phyloP scores from a whole-genome alignment of 2,113 vertebrate species.

The Lanius ludovicianus region DNA sequence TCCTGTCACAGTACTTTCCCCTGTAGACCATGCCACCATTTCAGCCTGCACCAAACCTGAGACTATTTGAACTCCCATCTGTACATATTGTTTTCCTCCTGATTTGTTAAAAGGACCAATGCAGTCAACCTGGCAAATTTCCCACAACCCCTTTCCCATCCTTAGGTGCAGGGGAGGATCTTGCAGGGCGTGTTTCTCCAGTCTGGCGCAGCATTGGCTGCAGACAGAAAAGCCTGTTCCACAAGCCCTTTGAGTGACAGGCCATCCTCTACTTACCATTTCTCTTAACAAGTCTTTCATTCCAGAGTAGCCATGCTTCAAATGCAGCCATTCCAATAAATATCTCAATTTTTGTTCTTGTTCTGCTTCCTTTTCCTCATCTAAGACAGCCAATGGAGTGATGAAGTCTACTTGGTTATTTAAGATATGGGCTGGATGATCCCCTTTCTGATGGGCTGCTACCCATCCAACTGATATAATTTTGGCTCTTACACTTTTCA shows the following conservation, averaged over 20 bases:
- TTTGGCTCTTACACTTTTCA: not conserved
- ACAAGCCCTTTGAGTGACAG: not conserved
- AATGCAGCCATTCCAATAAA: not conserved
- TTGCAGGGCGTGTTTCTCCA: not conserved
- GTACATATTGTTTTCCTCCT: not conserved
- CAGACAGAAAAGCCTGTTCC: not conserved
- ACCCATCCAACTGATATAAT: not conserved
- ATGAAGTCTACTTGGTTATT: not conserved
- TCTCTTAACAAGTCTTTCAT: not conserved
- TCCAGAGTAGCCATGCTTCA: not conserved
- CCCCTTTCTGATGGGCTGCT: not conserved
- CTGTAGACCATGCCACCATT: not conserved
- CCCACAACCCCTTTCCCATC: not conserved
- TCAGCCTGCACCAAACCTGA: not conserved
- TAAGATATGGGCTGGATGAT: not conserved
- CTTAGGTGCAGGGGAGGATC: not conserved
- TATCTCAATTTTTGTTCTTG: not conserved
- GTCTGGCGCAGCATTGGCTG: not conserved
- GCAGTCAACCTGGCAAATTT: not conserved
- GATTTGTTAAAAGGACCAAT: not conserved
- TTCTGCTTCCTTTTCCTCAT: not conserved
- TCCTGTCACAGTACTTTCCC: not conserved
- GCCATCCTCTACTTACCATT: not conserved
- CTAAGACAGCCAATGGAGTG: not conserved
- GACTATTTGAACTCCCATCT: not conserved